Evolutionary conservation across 2,888 invertebrate species (phyloP), one percentile per base, ranked within the genome.

Genomic region (Empis stercorea): DNA sequence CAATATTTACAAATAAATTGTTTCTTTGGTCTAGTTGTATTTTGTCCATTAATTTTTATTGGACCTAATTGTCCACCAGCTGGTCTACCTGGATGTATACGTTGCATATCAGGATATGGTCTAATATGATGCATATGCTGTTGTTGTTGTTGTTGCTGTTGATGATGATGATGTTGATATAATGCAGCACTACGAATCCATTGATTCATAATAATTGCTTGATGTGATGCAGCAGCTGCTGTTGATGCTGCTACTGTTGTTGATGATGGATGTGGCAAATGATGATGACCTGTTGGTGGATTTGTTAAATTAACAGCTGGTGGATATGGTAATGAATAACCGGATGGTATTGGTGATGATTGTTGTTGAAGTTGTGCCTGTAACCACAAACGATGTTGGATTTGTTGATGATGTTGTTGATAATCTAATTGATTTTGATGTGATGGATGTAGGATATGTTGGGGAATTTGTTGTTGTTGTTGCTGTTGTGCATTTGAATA

Each of bases 1-100:
- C 97, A 97, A 71, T 87, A 96, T 72, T 93, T 91, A 78, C 96
- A 97, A 63, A 97, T 95, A 72, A 94, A 96, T 71, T 96, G 83
- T 57, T 83, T 83, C 66, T 83, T 83, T 42, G 83, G 83, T 53
- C 83, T 73, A 30, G 72, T 74, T 57, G 79, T 76, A 43, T 74
- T 76, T 4, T 71, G 72, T 43, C 73, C 73, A 2, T 74, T 73
- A 1, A 77, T 73, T 59, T 78, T 71, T 63, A 77, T 63, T 1
- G 73, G 73, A 1, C 76, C 74, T 36, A 73, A 56, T 71, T 75
- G 50, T 55, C 73, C 71, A 3, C 75, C 75, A 34, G 49, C 59
- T 20, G n/a, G 32, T 17, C 14, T 51, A 13, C 48, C 48, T 17
- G 46, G 47, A 34, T 52, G 49, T 45, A 59, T 56, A 57, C 72